Conservation (phyloP, 2,113 vertebrate species). For the Cochlearius cochlearius region DNA sequence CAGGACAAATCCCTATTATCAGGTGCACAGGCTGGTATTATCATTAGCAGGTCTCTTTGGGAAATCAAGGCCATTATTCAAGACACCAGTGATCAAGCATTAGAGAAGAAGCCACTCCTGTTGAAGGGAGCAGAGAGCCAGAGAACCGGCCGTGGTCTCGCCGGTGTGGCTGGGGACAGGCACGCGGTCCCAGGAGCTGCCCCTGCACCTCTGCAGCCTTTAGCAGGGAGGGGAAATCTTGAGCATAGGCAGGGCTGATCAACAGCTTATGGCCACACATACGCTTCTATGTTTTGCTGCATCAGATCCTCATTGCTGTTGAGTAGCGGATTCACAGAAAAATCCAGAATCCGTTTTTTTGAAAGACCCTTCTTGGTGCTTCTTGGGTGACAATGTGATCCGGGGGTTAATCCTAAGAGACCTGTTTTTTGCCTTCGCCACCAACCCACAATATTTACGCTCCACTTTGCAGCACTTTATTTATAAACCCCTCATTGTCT, state of each 20-base stretch:
- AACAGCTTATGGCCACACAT: background rate
- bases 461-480: background rate
- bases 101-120: background rate
- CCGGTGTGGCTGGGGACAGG: rapidly evolving
- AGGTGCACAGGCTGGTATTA: background rate
- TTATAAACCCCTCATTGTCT: background rate
- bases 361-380: background rate
- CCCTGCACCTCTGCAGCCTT: background rate
- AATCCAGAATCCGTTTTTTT: background rate
- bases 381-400: background rate
- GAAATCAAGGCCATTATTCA: background rate
- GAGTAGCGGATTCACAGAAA: background rate
- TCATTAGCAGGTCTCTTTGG: background rate
- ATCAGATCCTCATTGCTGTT: background rate
- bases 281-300: background rate
- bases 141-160: rapidly evolving
- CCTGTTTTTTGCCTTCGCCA: background rate
- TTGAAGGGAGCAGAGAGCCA: background rate
- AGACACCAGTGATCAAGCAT: background rate
- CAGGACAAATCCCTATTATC: background rate
- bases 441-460: background rate
- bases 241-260: background rate
- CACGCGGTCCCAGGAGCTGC: background rate
- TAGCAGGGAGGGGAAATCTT: background rate
- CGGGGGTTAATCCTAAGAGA: background rate